Conservation (phyloP, 2,113 vertebrate species). For the Corythoichthys intestinalis region DNA sequence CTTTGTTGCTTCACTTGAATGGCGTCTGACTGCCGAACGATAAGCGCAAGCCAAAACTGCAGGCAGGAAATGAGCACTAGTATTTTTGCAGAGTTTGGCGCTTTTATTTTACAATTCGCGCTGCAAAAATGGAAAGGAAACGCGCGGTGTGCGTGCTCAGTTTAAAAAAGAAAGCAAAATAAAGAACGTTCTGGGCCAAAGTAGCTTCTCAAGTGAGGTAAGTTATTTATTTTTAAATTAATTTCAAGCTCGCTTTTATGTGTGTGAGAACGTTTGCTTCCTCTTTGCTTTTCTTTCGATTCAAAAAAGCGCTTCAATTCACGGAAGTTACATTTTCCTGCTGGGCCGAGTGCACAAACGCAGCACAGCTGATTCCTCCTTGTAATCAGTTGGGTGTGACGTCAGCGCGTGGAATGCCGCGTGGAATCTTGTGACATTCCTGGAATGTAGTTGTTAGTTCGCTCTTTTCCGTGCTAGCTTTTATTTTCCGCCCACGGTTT, state of each 20-base stretch:
- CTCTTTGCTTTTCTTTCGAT: conserved; percentile 73
- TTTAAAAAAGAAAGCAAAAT: background rate
- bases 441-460: background rate
- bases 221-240: background rate
- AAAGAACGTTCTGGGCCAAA: background rate
- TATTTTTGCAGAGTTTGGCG: background rate
- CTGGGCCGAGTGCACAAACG: background rate
- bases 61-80: background rate
- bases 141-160: background rate
- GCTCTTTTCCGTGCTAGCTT: background rate
- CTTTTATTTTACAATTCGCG: background rate
- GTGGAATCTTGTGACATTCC: background rate
- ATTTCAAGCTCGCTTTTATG: conserved; percentile 57
- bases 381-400: background rate
- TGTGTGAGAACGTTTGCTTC: conserved; percentile 54
- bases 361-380: background rate
- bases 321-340: background rate
- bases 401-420: background rate
- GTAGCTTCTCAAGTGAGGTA: background rate
- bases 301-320: background rate
- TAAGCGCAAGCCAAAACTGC: background rate
- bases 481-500: background rate
- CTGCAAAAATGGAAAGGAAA: background rate
- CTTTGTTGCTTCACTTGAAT: background rate
- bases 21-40: background rate